Evolutionary conservation across 1,140 invertebrate genomes (phyloP).

Genomic region (Bilobella aurantiaca): DNA sequence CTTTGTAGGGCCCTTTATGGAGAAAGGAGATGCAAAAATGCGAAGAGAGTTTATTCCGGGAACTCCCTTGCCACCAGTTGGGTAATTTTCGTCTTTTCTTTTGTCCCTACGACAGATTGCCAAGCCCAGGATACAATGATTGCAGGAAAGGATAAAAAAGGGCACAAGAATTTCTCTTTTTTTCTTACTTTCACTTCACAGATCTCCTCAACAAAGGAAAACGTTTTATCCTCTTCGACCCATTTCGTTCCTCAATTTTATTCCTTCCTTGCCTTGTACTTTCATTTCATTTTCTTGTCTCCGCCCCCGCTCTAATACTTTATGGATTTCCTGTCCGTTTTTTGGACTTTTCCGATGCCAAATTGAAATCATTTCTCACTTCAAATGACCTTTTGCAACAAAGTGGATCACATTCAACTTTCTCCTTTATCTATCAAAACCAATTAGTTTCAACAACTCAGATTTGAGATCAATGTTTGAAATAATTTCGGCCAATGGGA

Average conservation of each 20-base stretch:
- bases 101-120: constrained; percentile 1
- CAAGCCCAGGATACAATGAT: neutral
- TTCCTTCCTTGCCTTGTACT: neutral
- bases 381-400: neutral
- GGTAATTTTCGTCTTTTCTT: constrained; percentile 5
- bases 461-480: too few relatives aligned
- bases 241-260: neutral
- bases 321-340: neutral
- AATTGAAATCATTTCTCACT: neutral
- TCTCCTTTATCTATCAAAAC: neutral
- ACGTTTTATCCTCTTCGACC: constrained; percentile 2
- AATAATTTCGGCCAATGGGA: too few relatives aligned
- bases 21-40: too few relatives aligned
- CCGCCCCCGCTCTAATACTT: neutral
- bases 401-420: neutral
- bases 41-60: too few relatives aligned
- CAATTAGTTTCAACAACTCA: too few relatives aligned
- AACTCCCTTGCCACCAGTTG: too few relatives aligned
- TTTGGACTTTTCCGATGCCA: neutral
- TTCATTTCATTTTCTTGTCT: neutral
- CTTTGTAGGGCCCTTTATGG: neutral
- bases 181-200: neutral
- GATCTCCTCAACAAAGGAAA: neutral
- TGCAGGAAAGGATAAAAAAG: neutral
- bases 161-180: neutral